Evolutionary conservation across 1,140 invertebrate species (phyloP).

Genomic region (Cotesia typhae): DNA sequence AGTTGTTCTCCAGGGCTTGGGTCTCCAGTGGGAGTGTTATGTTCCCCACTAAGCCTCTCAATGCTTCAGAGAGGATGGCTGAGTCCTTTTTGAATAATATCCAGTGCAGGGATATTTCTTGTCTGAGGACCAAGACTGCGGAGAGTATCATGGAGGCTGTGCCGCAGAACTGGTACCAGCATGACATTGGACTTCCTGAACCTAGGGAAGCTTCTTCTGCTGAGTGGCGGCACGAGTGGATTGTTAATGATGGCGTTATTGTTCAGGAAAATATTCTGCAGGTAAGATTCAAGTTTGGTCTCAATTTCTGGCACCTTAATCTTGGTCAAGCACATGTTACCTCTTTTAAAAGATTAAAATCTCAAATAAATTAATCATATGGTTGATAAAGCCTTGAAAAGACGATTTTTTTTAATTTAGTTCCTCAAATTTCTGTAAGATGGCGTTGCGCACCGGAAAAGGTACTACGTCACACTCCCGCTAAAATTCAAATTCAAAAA

Average conservation of each 20-base stretch:
- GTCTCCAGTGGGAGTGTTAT: conserved; percentile 76
- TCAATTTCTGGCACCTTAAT: too few relatives aligned
- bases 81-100: conserved; percentile 69
- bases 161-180: conserved; percentile 74
- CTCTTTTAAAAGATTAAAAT: too few relatives aligned
- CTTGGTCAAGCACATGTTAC: too few relatives aligned
- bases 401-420: too few relatives aligned
- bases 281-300: conserved; percentile 38
- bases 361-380: too few relatives aligned
- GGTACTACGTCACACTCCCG: too few relatives aligned
- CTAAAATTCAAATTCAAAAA: too few relatives aligned
- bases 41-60: conserved; percentile 71
- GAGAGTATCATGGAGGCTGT: conserved; percentile 73
- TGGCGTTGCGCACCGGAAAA: too few relatives aligned
- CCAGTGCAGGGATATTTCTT: conserved; percentile 67
- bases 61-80: conserved; percentile 70
- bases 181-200: conserved; percentile 70
- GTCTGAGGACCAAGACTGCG: conserved; percentile 70
- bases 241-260: conserved; percentile 76
- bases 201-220: conserved; percentile 63
- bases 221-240: conserved; percentile 74
- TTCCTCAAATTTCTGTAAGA: too few relatives aligned
- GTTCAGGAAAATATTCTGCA: conserved; percentile 72
- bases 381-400: too few relatives aligned
- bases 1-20: conserved; percentile 76